Evolutionary conservation across 2,113 vertebrate species (phyloP), one percentile per base, ranked within the genome.

Genomic region (Odocoileus hemionus): DNA sequence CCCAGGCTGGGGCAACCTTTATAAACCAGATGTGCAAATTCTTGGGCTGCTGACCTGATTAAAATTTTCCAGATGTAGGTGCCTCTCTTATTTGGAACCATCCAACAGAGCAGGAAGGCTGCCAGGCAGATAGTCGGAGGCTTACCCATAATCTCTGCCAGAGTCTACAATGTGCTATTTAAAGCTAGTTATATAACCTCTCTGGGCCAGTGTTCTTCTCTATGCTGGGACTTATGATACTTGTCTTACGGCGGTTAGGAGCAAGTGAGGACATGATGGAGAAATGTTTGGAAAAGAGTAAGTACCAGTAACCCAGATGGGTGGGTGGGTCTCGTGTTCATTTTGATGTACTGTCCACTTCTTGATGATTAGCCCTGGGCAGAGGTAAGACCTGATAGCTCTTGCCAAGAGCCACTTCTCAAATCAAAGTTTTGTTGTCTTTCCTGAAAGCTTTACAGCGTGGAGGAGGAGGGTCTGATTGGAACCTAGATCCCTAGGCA

Each of bases 341-440:
- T 52, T 76, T 55, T 2, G 33, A 36, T 57, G 3, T 39, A 55
- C 26, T 30, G 17, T 26, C 26, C 58, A 1, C 14, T 8, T 9
- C 3, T 7, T 86, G 54, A 26, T 82, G 11, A 86, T 76, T 61
- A 47, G 57, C 50, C 30, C 12, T 25, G 60, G 84, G 50, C 33
- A 70, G 60, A 91, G 91, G 52, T 57, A 82, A 95, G 83, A 21
- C 21, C 60, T 30, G 36, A 47, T 43, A 70, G 17, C 55, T 79
- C 23, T 25, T 0, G 6, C 92, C 82, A 93, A 28, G 23, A 76
- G 78, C 19, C 43, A 36, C 23, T 16, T 54, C 57, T 9, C 7
- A 91, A 89, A 67, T 96, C 89, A 95, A 97, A 98, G 86, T 1
- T 95, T 97, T 96, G 91, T 67, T 96, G 26, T 96, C 78, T 64